Evolutionary conservation across 92 coral and sea anemone genomes (phyloP).

Genomic region (Diadumene lineata): DNA sequence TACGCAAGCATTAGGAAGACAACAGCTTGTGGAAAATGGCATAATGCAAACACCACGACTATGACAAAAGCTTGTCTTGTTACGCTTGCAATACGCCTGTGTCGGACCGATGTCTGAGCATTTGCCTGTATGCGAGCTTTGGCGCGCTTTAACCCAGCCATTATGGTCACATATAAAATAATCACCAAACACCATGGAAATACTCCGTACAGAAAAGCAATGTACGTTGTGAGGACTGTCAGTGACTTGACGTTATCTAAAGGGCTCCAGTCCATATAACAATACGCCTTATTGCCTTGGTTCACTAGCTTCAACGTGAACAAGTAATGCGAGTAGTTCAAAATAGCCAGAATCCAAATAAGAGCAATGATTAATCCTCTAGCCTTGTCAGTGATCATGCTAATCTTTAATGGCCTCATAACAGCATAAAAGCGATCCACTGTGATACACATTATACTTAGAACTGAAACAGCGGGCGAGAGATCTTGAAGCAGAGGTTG

Average conservation of each 20-base stretch:
- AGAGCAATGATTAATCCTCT: constrained; percentile 21
- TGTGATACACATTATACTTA: constrained; percentile 28
- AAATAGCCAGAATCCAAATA: constrained; percentile 27
- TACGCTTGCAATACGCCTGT: constrained; percentile 28
- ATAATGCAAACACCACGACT: constrained; percentile 18
- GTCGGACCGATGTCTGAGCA: constrained; percentile 4
- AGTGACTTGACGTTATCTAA: constrained; percentile 20
- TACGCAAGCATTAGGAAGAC: constrained; percentile 22
- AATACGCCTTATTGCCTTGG: not conserved
- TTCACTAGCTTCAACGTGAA: constrained; percentile 3
- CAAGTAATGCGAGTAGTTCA: constrained; percentile 25
- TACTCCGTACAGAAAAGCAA: constrained; percentile 16
- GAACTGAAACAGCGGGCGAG: constrained; percentile 28
- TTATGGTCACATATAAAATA: constrained; percentile 15
- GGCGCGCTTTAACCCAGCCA: constrained; percentile 23
- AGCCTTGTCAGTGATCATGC: constrained; percentile 13
- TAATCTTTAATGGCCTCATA: constrained; percentile 21
- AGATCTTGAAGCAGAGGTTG: constrained; percentile 31
- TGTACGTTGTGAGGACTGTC: constrained; percentile 1
- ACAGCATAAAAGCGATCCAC: constrained; percentile 45
- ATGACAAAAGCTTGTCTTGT: constrained; percentile 37
- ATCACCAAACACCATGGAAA: constrained; percentile 35
- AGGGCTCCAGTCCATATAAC: constrained; percentile 23
- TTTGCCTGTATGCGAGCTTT: constrained; percentile 20
- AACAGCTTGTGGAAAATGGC: constrained; percentile 21